Percentiles rank a stretch among this genome's conserved stretches.
phyloP scores from a whole-genome alignment of 2,113 vertebrate species.

The Helogale parvula region DNA sequence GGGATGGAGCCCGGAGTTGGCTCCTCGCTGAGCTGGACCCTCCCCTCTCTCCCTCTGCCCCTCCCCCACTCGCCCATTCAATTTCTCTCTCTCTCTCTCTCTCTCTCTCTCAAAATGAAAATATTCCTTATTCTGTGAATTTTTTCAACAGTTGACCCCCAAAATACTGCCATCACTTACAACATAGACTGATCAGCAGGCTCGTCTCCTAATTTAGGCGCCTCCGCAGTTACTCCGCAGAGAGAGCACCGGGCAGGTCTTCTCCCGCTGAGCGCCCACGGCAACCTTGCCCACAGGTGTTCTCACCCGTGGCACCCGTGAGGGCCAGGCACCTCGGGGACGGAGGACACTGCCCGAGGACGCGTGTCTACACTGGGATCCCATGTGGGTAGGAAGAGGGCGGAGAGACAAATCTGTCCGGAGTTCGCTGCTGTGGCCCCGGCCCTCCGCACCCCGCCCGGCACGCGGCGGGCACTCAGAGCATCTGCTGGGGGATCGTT shows the following conservation, averaged over 20 bases:
- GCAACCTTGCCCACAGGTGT: rapidly evolving
- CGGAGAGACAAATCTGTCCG: rapidly evolving
- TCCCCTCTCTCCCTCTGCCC: no score
- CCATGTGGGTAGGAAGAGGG: rapidly evolving
- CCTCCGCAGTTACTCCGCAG: rapidly evolving
- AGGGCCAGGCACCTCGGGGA: background rate
- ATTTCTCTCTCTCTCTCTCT: no score
- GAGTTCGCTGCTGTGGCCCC: rapidly evolving
- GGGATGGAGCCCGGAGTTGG: no score
- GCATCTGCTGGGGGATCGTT: background rate
- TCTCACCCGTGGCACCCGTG: rapidly evolving
- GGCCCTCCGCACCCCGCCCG: rapidly evolving
- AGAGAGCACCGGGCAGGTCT: background rate
- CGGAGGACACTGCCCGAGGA: background rate
- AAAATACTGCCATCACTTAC: background rate
- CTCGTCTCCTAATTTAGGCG: rapidly evolving
- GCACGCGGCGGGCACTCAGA: rapidly evolving
- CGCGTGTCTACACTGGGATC: rapidly evolving
- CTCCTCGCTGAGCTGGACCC: no score
- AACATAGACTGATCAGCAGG: background rate
- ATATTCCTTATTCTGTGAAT: background rate
- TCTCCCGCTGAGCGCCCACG: background rate
- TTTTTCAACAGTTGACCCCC: background rate
- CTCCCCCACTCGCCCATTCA: no score
- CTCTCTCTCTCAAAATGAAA: background rate